Evolutionary conservation across 1,140 invertebrate genomes (phyloP), one percentile per base, ranked within the genome.

Genomic region (Temnothorax nylanderi): DNA sequence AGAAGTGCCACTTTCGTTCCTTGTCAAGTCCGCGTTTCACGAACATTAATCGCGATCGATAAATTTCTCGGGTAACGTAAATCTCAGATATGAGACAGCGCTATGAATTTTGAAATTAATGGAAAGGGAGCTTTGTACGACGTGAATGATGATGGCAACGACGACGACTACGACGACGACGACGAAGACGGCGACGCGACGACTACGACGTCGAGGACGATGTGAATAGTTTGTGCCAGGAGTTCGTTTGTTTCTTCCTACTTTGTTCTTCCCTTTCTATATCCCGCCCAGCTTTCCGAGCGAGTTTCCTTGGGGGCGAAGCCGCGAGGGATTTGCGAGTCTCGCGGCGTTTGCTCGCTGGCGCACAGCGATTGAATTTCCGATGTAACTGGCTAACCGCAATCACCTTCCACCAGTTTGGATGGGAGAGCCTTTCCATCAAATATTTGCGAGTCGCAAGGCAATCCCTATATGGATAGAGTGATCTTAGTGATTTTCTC

Each of bases 281-380:
- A 62, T 84, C 64, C 65, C 49, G 34, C 47, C 44, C 44, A 21
- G 60, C 82, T 87, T 58, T 74, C 54, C 69, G 54, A 44, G 47
- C 49, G 82, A 87, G 80, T 90, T 90, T 90, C 54, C 86, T 85
- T 74, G 47, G 84, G 44, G 44, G 49, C 84, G 72, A 69, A 86
- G 64, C 64, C 85, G 75, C 85, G 51, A 58, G 85, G 85, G 84
- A 88, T 86, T 87, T 72, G 80, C 87, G 85, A 90, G 58, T 91
- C 89, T 88, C 56, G 85, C 74, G 84, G 78, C 85, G 78, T 86
- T 86, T 89, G 62, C 67, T 76, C 51, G 71, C 87, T 72, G 85
- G 65, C 74, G 44, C 82, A 89, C 82, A 76, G 85, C 80, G 87
- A 90, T 90, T 91, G 89, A 91, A 91, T 91, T 91, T 89, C 76